Conservation (phyloP, 2,113 vertebrate species). For the Gracilinanus agilis region DNA sequence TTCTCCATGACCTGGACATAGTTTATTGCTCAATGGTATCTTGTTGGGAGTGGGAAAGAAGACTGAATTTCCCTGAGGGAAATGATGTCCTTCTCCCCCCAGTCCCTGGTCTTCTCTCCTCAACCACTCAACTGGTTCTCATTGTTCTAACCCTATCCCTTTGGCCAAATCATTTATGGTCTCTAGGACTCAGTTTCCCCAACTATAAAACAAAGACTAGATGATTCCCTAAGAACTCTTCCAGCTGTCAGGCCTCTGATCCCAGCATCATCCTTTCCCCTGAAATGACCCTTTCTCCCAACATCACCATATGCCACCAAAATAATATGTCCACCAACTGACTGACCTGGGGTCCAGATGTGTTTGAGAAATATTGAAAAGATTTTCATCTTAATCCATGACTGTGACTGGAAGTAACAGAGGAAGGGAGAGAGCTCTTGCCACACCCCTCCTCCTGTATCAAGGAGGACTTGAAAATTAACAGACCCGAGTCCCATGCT, state of each 20-base stretch:
- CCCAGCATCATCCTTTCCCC: background rate
- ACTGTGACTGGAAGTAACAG: background rate
- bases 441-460: background rate
- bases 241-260: background rate
- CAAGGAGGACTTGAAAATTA: background rate
- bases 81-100: background rate
- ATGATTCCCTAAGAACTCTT: background rate
- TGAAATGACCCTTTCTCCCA: background rate
- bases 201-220: background rate
- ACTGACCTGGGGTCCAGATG: background rate
- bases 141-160: background rate
- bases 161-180: background rate
- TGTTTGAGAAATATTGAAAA: background rate
- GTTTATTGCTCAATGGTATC: background rate
- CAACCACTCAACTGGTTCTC: background rate
- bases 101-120: background rate
- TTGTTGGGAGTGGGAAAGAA: background rate
- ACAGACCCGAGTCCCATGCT: background rate
- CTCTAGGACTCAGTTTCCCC: background rate
- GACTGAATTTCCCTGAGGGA: background rate
- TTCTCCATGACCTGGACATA: background rate
- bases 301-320: background rate
- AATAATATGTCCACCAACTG: background rate
- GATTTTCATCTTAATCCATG: constrained; percentile 1
- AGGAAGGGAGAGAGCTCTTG: background rate